Evolutionary conservation across 2,797 vertebrate species (phyloP).

Genomic region (Aselliscus stoliczkanus): DNA sequence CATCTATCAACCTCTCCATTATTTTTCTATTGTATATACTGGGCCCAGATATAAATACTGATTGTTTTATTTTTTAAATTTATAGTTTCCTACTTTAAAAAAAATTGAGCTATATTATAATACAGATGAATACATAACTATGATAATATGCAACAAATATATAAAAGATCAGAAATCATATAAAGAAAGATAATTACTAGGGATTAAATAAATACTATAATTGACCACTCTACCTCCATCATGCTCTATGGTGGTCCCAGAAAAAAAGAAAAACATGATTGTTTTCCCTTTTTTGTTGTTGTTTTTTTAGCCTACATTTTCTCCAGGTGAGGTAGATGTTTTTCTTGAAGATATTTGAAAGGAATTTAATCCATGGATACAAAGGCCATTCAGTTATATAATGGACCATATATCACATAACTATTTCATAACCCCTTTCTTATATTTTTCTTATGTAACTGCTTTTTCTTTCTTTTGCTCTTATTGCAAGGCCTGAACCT

Average conservation of each 20-base stretch:
- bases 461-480: background rate
- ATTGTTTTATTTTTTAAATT: background rate
- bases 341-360: constrained; percentile 10
- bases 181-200: constrained; percentile 6
- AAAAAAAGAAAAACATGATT: background rate
- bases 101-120: background rate
- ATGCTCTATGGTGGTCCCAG: background rate
- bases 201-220: background rate
- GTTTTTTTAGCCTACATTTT: background rate
- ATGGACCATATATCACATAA: background rate
- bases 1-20: background rate
- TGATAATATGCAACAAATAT: background rate
- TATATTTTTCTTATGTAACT: background rate
- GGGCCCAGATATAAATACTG: background rate
- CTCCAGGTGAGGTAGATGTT: background rate
- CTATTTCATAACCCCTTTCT: background rate
- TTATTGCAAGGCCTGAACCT: background rate
- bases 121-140: background rate
- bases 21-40: background rate
- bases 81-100: background rate
- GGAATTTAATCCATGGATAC: background rate
- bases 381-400: background rate
- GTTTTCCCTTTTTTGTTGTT: background rate
- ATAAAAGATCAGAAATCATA: background rate
- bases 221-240: background rate